Percentiles rank a stretch among this genome's conserved stretches.
Evolutionary conservation across 2,888 invertebrate genomes (phyloP).

Genomic region (Drosophila mettleri): DNA sequence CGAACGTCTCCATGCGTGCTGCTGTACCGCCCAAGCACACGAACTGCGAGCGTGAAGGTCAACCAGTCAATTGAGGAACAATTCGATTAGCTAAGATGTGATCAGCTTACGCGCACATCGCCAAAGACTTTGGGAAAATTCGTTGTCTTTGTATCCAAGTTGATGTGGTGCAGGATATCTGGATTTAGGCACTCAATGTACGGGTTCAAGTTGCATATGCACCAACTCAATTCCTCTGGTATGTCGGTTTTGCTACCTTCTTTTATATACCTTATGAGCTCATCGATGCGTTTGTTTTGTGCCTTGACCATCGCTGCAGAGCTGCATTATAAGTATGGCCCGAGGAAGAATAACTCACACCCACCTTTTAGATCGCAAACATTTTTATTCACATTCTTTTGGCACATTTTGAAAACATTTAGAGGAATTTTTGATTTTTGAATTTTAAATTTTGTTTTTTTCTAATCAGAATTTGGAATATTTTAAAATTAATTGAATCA

Average conservation of each 20-base stretch:
- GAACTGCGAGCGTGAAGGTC: slow-evolving; percentile 87
- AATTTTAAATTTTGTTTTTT: background rate
- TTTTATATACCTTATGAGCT: slow-evolving; percentile 45
- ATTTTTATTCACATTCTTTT: slow-evolving; percentile 12
- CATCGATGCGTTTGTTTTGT: slow-evolving; percentile 54
- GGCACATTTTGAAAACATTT: slow-evolving; percentile 22
- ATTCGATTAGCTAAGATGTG: background rate
- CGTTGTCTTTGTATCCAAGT: slow-evolving; percentile 92
- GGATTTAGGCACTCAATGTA: slow-evolving; percentile 93
- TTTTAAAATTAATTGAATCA: background rate
- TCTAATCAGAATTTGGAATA: background rate
- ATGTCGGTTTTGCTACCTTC: slow-evolving; percentile 28
- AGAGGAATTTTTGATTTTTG: background rate
- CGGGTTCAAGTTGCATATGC: slow-evolving; percentile 86
- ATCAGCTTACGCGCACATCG: slow-evolving; percentile 92
- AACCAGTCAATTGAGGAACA: background rate
- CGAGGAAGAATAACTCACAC: background rate
- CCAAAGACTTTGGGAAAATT: slow-evolving; percentile 96
- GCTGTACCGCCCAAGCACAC: slow-evolving; percentile 98
- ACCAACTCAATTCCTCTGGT: background rate
- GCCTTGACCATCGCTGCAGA: slow-evolving; percentile 45
- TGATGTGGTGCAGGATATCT: slow-evolving; percentile 95
- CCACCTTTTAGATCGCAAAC: slow-evolving; percentile 48
- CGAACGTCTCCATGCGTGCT: slow-evolving; percentile 95
- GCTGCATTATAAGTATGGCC: background rate